These are phyloP conservation scores for Aphaenogaster rudis DNA, from an alignment of 1,140 invertebrate genomes.

Conservation along the genomic window DNA sequence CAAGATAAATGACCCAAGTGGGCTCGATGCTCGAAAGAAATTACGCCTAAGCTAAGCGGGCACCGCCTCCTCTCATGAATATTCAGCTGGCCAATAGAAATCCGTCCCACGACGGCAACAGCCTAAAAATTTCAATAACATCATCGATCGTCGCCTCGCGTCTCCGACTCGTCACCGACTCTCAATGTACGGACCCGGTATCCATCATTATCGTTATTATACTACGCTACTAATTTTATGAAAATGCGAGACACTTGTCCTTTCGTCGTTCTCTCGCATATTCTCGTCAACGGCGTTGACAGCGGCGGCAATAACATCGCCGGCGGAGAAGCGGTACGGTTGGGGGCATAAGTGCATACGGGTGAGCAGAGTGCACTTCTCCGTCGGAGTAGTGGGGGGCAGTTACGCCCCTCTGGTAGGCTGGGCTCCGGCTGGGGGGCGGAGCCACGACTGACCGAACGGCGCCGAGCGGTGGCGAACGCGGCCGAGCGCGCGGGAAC, in stretches of 20 bases:
- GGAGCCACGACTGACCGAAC: slow-evolving; percentile 72
- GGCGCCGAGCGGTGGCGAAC: slow-evolving; percentile 40
- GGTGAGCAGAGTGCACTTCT: slow-evolving; percentile 14
- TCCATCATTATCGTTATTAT: neutral
- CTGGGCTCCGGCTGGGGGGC: slow-evolving; percentile 77
- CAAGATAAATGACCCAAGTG: slow-evolving; percentile 51
- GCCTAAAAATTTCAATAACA: slow-evolving; percentile 49
- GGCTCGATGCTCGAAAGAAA: slow-evolving; percentile 33
- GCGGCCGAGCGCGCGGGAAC: slow-evolving; percentile 72
- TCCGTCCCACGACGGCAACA: slow-evolving; percentile 4
- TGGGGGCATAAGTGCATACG: slow-evolving; percentile 42
- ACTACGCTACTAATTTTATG: slow-evolving; percentile 4
- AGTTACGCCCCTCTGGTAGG: slow-evolving; percentile 83
- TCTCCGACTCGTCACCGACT: neutral
- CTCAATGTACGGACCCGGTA: neutral
- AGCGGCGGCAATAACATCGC: slow-evolving; percentile 44
- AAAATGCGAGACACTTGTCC: neutral
- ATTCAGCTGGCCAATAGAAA: slow-evolving; percentile 48
- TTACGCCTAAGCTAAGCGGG: slow-evolving; percentile 45
- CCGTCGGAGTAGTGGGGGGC: slow-evolving; percentile 40
- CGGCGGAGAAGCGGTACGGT: slow-evolving; percentile 31
- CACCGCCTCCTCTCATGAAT: slow-evolving; percentile 49
- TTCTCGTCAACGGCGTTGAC: slow-evolving; percentile 53
- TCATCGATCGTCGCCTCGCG: slow-evolving; percentile 23
- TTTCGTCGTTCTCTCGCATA: slow-evolving; percentile 38